phyloP scores from a whole-genome alignment of 2,888 invertebrate species.

The Cataglyphis rosenhaueri region DNA sequence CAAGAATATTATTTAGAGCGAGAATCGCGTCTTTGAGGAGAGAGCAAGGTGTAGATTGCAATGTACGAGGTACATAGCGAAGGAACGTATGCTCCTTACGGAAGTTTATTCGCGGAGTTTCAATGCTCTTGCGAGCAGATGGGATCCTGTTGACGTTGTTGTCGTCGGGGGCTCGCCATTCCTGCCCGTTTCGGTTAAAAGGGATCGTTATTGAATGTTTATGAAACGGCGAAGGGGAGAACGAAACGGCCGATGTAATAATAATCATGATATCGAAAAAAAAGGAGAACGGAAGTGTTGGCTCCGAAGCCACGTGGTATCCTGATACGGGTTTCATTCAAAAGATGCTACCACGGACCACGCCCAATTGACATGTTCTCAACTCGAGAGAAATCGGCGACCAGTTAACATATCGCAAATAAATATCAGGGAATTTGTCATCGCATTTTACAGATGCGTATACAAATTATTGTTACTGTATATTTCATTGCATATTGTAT shows the following conservation, averaged over 20 bases:
- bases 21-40: neutral
- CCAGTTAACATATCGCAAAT: neutral
- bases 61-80: neutral
- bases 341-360: conserved; percentile 84
- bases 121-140: conserved; percentile 64
- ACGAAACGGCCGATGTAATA: conserved; percentile 65
- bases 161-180: conserved; percentile 82
- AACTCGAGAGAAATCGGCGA: neutral
- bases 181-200: conserved; percentile 69
- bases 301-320: conserved; percentile 73
- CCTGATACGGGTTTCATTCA: conserved; percentile 83
- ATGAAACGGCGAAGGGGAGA: conserved; percentile 70
- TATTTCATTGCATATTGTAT: neutral
- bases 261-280: conserved; percentile 63
- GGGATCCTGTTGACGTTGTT: conserved; percentile 82
- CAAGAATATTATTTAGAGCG: neutral
- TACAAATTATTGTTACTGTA: neutral
- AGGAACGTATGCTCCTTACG: conserved; percentile 24
- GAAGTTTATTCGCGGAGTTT: conserved; percentile 15
- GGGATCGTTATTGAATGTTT: conserved; percentile 74
- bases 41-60: neutral
- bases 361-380: conserved; percentile 75
- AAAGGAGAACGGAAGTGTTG: conserved; percentile 49
- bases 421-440: neutral
- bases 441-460: neutral